Base-by-base conservation (phyloP, 2,113 vertebrate genomes). In the Crotalus helleri region DNA sequence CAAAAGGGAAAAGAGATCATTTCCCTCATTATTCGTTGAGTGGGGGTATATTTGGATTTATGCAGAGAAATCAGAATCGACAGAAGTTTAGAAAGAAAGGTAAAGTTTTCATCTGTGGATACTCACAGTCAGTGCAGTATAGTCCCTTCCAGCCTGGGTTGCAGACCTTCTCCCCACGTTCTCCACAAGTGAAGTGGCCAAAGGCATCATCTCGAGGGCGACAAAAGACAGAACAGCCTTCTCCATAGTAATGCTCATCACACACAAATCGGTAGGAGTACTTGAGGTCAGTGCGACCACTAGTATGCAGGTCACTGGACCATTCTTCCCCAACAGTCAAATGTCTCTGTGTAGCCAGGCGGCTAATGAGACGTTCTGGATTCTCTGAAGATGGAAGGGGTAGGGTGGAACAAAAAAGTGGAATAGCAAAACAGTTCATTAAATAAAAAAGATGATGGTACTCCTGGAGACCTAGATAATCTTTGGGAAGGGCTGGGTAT, bases 121-220 rank as follows among this genome's bases (percentile, higher is more conserved):
- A 99, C 99, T 99, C 96, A 99, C 99, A 96, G 94, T 99, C 99
- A 58, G 99, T 99, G 97, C 99, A 99, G 97, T 99, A 99, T 87
- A 98, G 98, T 91, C 99, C 99, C 94, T 98, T 99, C 99, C 99
- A 99, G 96, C 99, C 99, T 0, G 99, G 98, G 94, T 99, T 99
- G 97, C 99, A 99, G 95, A 99, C 97, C 93, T 99, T 99, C 95
- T 99, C 99, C 0, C 99, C 99, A 7, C 98, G 98, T 93, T 99
- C 99, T 91, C 99, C 99, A 0, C 99, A 99, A 92, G 98, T 99
- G 97, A 99, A 99, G 97, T 99, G 99, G 49, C 99, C 99, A 1
- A 99, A 99, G 54, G 99, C 98, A 12, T 99, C 99, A 0, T 99
- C 99, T 24, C 99, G 95, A 23, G 99, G 99, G 0, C 99, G 98